A percentile compares a stretch with the other conserved stretches of the same genome.
phyloP scores from a whole-genome alignment of 2,797 vertebrate species.

The Semaprochilodus insignis region DNA sequence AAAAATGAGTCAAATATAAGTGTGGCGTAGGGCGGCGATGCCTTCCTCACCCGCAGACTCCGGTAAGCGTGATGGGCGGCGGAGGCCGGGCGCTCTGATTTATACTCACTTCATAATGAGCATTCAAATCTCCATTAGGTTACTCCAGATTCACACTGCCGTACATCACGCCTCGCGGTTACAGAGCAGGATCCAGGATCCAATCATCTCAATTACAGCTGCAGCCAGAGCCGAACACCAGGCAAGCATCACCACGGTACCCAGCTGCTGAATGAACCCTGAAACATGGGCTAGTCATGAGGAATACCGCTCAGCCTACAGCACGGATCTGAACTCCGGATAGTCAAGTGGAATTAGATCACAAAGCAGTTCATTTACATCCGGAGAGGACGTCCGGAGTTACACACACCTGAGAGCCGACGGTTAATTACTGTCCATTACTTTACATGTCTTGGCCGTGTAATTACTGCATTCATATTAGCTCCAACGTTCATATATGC shows the following conservation, averaged over 20 bases:
- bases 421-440: no score
- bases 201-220: constrained; percentile 34
- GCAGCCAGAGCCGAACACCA: constrained; percentile 3
- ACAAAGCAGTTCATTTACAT: no score
- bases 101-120: constrained; percentile 46
- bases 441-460: no score
- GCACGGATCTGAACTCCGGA: not conserved
- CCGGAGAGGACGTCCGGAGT: no score
- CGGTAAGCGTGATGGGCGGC: constrained; percentile 53
- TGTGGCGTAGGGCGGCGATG: constrained; percentile 25
- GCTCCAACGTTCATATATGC: no score
- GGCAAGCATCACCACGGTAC: not conserved
- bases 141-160: constrained; percentile 43
- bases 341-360: not conserved
- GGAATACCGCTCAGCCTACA: not conserved
- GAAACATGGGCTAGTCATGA: not conserved
- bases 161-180: constrained; percentile 40
- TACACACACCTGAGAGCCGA: no score
- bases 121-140: constrained; percentile 56
- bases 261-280: constrained; percentile 20
- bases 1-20: constrained; percentile 50
- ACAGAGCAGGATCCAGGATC: constrained; percentile 51
- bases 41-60: constrained; percentile 31
- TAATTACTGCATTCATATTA: no score
- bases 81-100: constrained; percentile 22